These are phyloP conservation scores for Astreopora myriophthalma DNA, from an alignment of 64 coral and sea anemone species.

Conservation along the genomic window DNA sequence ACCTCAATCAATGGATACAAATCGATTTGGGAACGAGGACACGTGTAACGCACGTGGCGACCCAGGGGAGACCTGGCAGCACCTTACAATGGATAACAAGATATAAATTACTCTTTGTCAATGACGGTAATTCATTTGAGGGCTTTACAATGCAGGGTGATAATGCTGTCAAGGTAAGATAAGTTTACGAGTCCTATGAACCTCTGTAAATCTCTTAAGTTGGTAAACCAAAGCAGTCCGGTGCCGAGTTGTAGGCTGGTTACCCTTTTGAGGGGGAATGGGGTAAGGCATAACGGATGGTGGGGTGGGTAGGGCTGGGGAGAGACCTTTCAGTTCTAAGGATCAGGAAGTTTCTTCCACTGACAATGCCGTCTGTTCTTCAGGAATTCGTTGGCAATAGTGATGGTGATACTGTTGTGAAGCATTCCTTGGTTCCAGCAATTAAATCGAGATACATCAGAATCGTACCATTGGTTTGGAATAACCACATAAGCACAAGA, in stretches of 20 bases:
- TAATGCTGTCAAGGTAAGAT: neutral
- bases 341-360: neutral
- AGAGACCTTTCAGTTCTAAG: too few species aligned
- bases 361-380: neutral
- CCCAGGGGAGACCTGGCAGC: slow-evolving; percentile 1
- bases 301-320: too few species aligned
- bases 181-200: neutral
- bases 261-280: too few species aligned
- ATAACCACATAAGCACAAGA: neutral
- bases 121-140: neutral
- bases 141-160: neutral
- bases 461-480: neutral
- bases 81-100: slow-evolving; percentile 24
- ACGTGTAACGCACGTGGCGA: slow-evolving; percentile 25
- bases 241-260: too few species aligned
- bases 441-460: slow-evolving; percentile 4
- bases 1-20: slow-evolving; percentile 57
- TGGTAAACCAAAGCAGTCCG: too few species aligned
- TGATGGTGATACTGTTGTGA: neutral
- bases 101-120: neutral
- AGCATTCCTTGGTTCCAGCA: neutral
- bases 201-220: too few species aligned
- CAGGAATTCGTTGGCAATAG: slow-evolving; percentile 30
- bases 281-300: too few species aligned
- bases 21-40: slow-evolving; percentile 34